Base-by-base conservation (phyloP, 2,888 invertebrate species). In the Amblyteles armatorius region DNA sequence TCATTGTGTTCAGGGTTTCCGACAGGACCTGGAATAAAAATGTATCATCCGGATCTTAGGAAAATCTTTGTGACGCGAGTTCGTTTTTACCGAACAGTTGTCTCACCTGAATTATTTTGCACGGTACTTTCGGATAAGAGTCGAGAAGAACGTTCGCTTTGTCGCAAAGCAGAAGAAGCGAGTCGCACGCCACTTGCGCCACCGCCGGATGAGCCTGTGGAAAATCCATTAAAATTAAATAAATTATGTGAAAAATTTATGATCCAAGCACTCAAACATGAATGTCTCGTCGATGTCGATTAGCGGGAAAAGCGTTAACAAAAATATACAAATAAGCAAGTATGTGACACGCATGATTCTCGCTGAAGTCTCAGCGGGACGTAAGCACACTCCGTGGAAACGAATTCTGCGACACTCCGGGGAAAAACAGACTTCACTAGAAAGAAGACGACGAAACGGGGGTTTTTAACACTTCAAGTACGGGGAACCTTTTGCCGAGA, bases 151-250 rank as follows among this genome's bases (percentile, higher is more conserved):
- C 94, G 82, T 96, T 96, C 0, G 97, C 96, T 94, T 97, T 97
- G 93, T 98, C 97, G 86, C 97, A 97, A 67, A 98, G 94, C 87
- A 97, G 94, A 88, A 97, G 94, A 81, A 98, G 94, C 89, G 97
- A 96, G 93, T 98, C 98, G 90, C 97, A 97, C 3, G 98, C 97
- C 19, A 98, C 96, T 94, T 98, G 97, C 19, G 97, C 97, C 80
- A 98, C 97, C 44, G 96, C 96, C 93, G 92, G 90, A 82, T 94
- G 94, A 72, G 90, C 91, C 94, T 94, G 85, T 63, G 57, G 89
- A 87, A 40, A 40, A 90, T 74, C 71, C 33, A 26, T 22, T 60
- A 50, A 50, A 55, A 76, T 72, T 36, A 19, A 22, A 52, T 48
- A 44, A 13, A 44, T 33, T 19, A 44, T 44, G 33, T 1, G 55